Base-by-base conservation (phyloP, 2,797 vertebrate genomes). In the Limosa lapponica region DNA sequence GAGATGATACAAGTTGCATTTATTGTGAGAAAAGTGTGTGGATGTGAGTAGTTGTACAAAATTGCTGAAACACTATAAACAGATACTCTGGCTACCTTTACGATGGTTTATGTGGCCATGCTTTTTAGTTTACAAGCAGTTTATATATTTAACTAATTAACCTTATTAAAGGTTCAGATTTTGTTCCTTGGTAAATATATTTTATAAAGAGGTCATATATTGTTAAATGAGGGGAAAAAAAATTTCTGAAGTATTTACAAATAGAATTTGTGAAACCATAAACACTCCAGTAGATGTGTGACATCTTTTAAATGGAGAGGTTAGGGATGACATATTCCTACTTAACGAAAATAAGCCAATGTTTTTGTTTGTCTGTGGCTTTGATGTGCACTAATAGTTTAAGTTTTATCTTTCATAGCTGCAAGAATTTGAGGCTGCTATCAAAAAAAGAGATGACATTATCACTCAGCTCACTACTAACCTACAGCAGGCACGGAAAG, bases 401-500 rank as follows among this genome's bases (percentile, higher is more conserved):
- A 70, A 69, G 64, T 65, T 84, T 88, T 77, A 58, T 65, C 51
- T 94, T 96, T 78, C 46, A 8, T 91, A 99, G 99, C 97, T 99
- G 85, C 99, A 99, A 96, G 99, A 99, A 96, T 99, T 99, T 97
- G 99, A 99, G 97, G 99, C 99, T 37, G 99, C 99, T 27, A 98
- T 99, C 95, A 99, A 99, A 89, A 99, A 99, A 91, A 98, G 99
- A 96, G 99, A 99, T 91, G 99, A 98, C 80, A 99, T 99, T 96
- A 99, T 99, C 95, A 99, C 99, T 51, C 99, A 99, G 93, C 99
- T 99, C 41, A 99, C 99, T 43, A 96, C 99, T 17, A 99, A 99
- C 95, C 98, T 99, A 70, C 99, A 99, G 95, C 99, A 99, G 97
- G 99, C 99, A 55, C 98, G 99, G n/a, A 97, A 98, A 52, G 99